Conservation (phyloP, 2,888 invertebrate genomes). For the Teleogryllus oceanicus region DNA sequence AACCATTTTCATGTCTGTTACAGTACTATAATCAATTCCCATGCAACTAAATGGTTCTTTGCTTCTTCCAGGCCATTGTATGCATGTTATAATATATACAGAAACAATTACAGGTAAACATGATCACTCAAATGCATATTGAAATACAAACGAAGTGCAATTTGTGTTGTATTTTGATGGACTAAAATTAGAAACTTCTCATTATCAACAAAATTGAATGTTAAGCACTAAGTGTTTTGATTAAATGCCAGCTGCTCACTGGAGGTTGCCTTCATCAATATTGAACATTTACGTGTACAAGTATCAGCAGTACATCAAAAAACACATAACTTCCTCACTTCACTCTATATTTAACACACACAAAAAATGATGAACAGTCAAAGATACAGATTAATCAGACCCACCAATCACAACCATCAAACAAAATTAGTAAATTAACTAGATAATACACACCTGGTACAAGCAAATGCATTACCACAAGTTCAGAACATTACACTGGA, state of each 20-base stretch:
- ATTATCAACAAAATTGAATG: slow-evolving; percentile 19
- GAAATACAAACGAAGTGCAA: slow-evolving; percentile 24
- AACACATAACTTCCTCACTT: slow-evolving; percentile 25
- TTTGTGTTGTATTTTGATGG: slow-evolving; percentile 18
- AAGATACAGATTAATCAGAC: slow-evolving; percentile 11
- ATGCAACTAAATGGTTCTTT: slow-evolving; percentile 27
- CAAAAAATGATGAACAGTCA: slow-evolving; percentile 23
- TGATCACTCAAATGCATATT: slow-evolving; percentile 23
- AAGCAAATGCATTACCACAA: slow-evolving; percentile 1
- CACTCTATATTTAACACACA: slow-evolving; percentile 21
- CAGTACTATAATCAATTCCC: background rate
- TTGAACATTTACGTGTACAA: slow-evolving; percentile 18
- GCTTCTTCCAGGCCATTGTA: slow-evolving; percentile 30
- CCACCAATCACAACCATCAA: slow-evolving; percentile 26
- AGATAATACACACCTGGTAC: slow-evolving; percentile 28
- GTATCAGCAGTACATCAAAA: slow-evolving; percentile 20
- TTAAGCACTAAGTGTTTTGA: slow-evolving; percentile 23
- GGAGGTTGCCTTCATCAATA: background rate
- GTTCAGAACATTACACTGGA: background rate
- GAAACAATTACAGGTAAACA: slow-evolving; percentile 22
- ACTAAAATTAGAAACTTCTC: slow-evolving; percentile 18
- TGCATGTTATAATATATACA: background rate
- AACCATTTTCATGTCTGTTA: too few species aligned
- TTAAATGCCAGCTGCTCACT: background rate
- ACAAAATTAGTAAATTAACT: slow-evolving; percentile 26